Base-by-base conservation (phyloP, 1,140 invertebrate species). In the Drosophila arawakana region DNA sequence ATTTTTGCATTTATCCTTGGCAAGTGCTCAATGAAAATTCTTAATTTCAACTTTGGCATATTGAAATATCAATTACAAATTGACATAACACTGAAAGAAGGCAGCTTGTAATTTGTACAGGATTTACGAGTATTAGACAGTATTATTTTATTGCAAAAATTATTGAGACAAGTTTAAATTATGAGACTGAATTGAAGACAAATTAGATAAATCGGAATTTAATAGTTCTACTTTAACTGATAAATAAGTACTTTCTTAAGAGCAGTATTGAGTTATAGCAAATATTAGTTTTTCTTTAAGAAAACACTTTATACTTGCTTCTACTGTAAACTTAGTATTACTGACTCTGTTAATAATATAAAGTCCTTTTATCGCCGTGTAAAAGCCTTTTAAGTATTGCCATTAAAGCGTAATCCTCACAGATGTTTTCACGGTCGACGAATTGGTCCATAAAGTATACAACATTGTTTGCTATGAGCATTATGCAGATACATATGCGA, bases 1-100 rank as follows among this genome's bases (percentile, higher is more conserved):
- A 30, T 30, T 30, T 50, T 21, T 15, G 13, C 2, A 0, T n/a
- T 7, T 9, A 11, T 5, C 44, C 47, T 50, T 37, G n/a, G 41
- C 34, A 65, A 8, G n/a, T n/a, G 11, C 9, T 60, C 55, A 69
- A 59, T 57, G 34, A 47, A 63, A 41, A 34, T 50, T 47, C 18
- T 49, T 25, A 47, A 30, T 15, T 67, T 34, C n/a, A 37, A n/a
- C 43, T 49, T 71, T 63, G 15, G 13, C 46, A 52, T 30, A 54
- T 67, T 54, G 37, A 39, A 58, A 11, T 21, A 37, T 21, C 9
- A 43, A 8, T 50, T 6, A 21, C 1, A 8, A 54, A n/a, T 50
- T 39, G 30, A 15, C 34, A 61, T 39, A 50, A 50, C 46, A 50
- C 9, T 49, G 30, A 54, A 13, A 54, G 30, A 34, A 35, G n/a